Conservation (phyloP, 2,888 invertebrate genomes). For the Chelonus formosanus region DNA sequence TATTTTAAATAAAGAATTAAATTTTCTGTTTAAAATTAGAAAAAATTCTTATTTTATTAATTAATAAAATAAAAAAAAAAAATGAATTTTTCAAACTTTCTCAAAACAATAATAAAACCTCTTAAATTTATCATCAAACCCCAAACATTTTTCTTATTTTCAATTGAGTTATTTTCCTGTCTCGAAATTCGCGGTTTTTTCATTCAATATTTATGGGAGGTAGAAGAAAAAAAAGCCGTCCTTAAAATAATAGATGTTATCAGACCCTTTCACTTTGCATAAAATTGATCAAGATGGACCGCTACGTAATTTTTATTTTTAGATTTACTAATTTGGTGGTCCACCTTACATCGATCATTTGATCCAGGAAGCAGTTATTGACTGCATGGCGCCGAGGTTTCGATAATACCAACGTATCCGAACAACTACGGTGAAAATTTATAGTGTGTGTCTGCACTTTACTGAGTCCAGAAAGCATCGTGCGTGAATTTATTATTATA, state of each 20-base stretch:
- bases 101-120: no score
- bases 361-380: constrained; percentile 33
- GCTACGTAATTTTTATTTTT: constrained; percentile 6
- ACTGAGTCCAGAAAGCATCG: constrained; percentile 30
- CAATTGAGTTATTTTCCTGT: no score
- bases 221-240: not conserved
- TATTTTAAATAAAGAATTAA: no score
- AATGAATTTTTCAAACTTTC: no score
- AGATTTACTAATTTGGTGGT: constrained; percentile 15
- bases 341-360: constrained; percentile 4
- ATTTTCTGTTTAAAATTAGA: no score
- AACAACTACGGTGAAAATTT: constrained; percentile 31
- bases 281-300: constrained; percentile 5
- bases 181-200: no score
- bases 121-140: no score
- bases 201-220: not conserved
- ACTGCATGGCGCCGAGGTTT: constrained; percentile 46
- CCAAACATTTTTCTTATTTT: no score
- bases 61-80: no score
- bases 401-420: constrained; percentile 38
- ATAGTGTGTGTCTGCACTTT: constrained; percentile 11
- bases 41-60: no score
- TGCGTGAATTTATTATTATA: constrained; percentile 46
- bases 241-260: not conserved
- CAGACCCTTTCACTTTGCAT: constrained; percentile 2